Evolutionary conservation across 2,888 invertebrate species (phyloP).

Genomic region (Exephanes ischioxanthus): DNA sequence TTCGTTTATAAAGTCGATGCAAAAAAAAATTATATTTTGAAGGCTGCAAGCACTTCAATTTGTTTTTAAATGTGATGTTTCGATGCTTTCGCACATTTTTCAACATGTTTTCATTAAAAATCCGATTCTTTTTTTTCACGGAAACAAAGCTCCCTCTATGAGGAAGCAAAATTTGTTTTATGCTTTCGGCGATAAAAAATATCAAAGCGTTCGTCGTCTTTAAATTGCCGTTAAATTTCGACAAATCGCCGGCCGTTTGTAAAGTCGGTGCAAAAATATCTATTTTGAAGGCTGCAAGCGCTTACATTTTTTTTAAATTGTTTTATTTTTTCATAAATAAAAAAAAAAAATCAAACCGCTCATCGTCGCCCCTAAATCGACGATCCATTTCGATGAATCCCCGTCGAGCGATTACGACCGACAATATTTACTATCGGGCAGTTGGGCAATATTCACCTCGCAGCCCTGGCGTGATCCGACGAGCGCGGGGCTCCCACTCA

Average conservation of each 20-base stretch:
- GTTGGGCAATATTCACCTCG: slow-evolving; percentile 82
- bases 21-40: not conserved
- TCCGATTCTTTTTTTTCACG: too few species aligned
- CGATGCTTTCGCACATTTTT: too few species aligned
- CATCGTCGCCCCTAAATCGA: not conserved
- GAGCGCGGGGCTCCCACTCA: slow-evolving; percentile 16
- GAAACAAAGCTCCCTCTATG: too few species aligned
- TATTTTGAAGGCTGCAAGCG: too few species aligned
- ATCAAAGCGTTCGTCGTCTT: not conserved
- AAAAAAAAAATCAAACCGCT: not conserved
- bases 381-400: not conserved
- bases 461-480: slow-evolving; percentile 43
- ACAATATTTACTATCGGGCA: not conserved
- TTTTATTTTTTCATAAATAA: not conserved
- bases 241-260: too few species aligned
- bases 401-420: not conserved
- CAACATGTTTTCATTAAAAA: too few species aligned
- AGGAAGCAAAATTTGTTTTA: too few species aligned
- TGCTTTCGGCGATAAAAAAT: not conserved
- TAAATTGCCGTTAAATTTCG: not conserved
- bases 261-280: too few species aligned
- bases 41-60: not conserved
- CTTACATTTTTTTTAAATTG: too few species aligned
- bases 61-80: too few species aligned
- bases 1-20: not conserved